Base-by-base conservation (phyloP, 2,797 vertebrate species). In the Acomys russatus region DNA sequence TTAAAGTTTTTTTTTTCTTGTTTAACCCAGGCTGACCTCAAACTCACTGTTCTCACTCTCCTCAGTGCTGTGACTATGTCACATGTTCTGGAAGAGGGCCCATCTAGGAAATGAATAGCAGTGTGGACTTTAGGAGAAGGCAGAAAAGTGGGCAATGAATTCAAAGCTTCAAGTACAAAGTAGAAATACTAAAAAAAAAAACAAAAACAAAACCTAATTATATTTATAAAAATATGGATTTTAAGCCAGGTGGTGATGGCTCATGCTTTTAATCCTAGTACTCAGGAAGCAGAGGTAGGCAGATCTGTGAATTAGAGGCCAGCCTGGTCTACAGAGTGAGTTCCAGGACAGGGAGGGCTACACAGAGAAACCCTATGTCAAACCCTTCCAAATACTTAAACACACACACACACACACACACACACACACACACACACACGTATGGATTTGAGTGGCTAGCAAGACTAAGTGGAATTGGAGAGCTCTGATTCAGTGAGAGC, bases 111-210 rank as follows among this genome's bases (percentile, higher is more conserved):
- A 54, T 54, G 33, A 90, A 54, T 51, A 54, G 22, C 33, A 90
- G 23, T 66, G 17, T 83, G 28, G 88, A 85, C 80, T 49, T 93
- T 77, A 63, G 18, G 28, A 91, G 14, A 87, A 51, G 18, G 35
- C 54, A 91, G 85, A 70, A 92, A 92, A 94, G 71, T 79, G 92
- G 63, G 9, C 51, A 74, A 44, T 63, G 33, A 70, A 89, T 89
- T 87, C 49, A 96, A 17, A 95, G 10, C 85, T 94, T 77, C 56
- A 90, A 89, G 38, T 77, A 11, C 20, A 54, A 74, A 22, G 38
- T 77, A 11, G 23, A 54, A 78, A 22, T 64, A 38, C 38, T 64
- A 73, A 73, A 73, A 73, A 35, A 88, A 92, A 44, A 44, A 44
- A 44, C n/a, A n/a, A 44, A 44, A 44, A 44, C 44, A 44, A 44